Evolutionary conservation across 2,888 invertebrate genomes (phyloP), one percentile per base, ranked within the genome.

Genomic region (Mesochorus sp.): DNA sequence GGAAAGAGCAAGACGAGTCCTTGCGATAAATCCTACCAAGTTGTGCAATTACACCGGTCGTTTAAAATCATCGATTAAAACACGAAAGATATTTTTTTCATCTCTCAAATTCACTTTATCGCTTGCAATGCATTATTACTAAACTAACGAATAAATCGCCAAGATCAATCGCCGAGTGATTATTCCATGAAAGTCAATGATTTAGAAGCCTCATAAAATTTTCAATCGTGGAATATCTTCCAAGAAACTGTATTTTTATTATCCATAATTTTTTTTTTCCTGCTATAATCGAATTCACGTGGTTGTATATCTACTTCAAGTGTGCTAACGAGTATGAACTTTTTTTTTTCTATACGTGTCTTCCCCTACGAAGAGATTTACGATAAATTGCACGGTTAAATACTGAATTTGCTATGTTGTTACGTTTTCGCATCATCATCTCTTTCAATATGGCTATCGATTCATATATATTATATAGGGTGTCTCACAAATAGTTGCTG

Each of bases 361-460:
- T 4, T 3, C 17, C 12, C 1, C 2, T 21, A 31, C 37, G 19
- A 4, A 10, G 55, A 62, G 51, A 59, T 68, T 68, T 19, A 57
- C 73, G 64, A 77, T 73, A 73, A 77, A 77, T 64, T 28, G 68
- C 47, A 34, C 24, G 28, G 49, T 61, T 51, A 64, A 68, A 73
- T 68, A 77, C 62, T 51, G 5, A 49, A 62, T 67, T 67, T 34
- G 14, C n/a, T 12, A 28, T 28, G 61, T n/a, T 49, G n/a, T 19
- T 21, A 8, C 31, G 34, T 21, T 64, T 34, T 21, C 14, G 14
- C 24, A 17, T 10, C 49, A 24, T 28, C 8, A 0, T 62, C 17
- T 44, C 19, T 31, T 10, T 49, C 37, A 49, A 51, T 26, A 42
- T 34, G 21, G 37, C 34, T 59, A 59, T 70, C 64, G 37, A 59